Percentiles rank a stretch among this genome's conserved stretches.
phyloP scores from a whole-genome alignment of 2,797 vertebrate genomes.

The Ibycter americanus region DNA sequence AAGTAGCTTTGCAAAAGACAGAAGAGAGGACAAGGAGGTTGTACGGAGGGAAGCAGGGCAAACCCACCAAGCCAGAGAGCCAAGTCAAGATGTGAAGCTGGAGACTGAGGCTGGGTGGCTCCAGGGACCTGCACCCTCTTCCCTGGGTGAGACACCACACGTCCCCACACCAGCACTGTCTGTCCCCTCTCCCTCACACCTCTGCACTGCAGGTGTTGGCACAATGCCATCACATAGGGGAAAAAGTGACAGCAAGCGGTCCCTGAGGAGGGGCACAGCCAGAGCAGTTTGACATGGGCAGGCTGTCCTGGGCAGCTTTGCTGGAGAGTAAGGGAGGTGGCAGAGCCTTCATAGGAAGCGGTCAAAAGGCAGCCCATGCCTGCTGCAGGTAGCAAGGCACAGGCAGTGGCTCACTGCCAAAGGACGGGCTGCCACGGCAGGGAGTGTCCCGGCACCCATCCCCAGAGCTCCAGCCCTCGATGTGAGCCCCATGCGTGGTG shows the following conservation, averaged over 20 bases:
- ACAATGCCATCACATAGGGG: no score
- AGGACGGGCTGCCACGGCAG: not conserved
- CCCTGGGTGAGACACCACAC: accelerated
- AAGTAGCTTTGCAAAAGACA: not conserved
- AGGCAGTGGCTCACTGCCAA: not conserved
- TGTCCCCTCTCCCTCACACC: not conserved
- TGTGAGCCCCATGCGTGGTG: accelerated
- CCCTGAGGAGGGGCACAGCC: not conserved
- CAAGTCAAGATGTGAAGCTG: not conserved
- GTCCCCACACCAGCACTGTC: accelerated
- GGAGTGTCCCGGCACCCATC: not conserved
- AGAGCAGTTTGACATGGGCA: accelerated
- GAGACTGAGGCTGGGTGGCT: not conserved
- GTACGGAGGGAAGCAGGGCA: not conserved
- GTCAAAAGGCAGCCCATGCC: not conserved
- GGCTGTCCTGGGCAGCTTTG: not conserved
- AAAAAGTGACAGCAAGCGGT: not conserved
- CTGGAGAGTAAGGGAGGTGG: not conserved
- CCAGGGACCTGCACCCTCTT: not conserved
- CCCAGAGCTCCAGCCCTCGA: not conserved
- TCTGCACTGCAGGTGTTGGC: not conserved
- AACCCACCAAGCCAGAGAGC: not conserved
- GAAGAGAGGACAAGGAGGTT: not conserved
- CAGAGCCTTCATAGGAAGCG: not conserved
- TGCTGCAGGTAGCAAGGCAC: not conserved